These are phyloP conservation scores for Tiliqua scincoides DNA, from an alignment of 2,113 vertebrate species.

Conservation along the genomic window DNA sequence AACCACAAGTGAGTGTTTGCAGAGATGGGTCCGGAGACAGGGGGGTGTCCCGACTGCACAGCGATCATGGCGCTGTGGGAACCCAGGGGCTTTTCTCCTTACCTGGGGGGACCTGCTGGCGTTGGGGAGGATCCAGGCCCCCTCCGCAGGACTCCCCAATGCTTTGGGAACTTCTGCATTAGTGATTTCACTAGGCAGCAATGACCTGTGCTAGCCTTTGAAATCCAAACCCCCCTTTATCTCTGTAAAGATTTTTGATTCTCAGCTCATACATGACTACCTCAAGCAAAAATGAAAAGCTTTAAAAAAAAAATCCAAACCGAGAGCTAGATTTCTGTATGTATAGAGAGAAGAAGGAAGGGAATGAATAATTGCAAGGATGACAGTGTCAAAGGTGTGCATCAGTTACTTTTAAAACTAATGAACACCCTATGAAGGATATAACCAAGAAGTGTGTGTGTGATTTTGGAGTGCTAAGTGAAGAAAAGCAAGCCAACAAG, in stretches of 20 bases:
- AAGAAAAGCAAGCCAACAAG: not conserved
- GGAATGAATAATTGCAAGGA: not conserved
- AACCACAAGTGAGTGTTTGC: no score
- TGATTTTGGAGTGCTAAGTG: not conserved
- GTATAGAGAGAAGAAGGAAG: not conserved
- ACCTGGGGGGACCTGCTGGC: no score
- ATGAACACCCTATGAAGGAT: not conserved
- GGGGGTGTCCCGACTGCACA: no score
- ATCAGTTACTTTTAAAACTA: not conserved
- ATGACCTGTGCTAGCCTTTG: not conserved
- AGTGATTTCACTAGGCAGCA: not conserved
- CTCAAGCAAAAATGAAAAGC: not conserved
- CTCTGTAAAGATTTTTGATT: not conserved
- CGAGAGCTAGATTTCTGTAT: not conserved
- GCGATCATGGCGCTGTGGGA: no score
- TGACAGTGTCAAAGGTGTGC: accelerated
- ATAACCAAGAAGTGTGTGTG: not conserved
- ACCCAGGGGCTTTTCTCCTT: no score
- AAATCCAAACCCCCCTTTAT: not conserved
- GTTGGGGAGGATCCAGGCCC: no score
- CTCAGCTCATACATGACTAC: not conserved
- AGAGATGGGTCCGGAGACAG: no score
- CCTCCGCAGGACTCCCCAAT: accelerated
- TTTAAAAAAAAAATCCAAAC: not conserved
- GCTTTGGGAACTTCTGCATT: not conserved